Evolutionary conservation across 2,888 invertebrate species (phyloP).

Genomic region (Deilephila porcellus): DNA sequence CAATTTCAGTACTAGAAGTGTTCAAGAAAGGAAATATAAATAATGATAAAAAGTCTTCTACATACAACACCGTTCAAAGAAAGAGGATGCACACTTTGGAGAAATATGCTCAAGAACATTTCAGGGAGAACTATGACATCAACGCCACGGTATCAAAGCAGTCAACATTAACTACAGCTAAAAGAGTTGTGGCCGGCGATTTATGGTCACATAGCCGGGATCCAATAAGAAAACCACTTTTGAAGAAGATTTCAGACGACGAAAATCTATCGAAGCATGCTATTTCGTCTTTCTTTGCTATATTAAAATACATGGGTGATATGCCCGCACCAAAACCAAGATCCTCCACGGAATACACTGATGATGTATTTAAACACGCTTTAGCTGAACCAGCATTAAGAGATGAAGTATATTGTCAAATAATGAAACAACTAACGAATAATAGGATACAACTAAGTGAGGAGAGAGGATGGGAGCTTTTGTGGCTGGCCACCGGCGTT

Average conservation of each 20-base stretch:
- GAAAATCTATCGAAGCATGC: slow-evolving; percentile 90
- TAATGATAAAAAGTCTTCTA: slow-evolving; percentile 72
- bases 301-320: slow-evolving; percentile 94
- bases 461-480: slow-evolving; percentile 96
- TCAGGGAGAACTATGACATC: slow-evolving; percentile 84
- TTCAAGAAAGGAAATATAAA: slow-evolving; percentile 86
- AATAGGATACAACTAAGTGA: slow-evolving; percentile 94
- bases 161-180: slow-evolving; percentile 87
- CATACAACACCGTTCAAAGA: slow-evolving; percentile 85
- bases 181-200: slow-evolving; percentile 87
- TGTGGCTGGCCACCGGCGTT: slow-evolving; percentile 95
- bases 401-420: slow-evolving; percentile 97
- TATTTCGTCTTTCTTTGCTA: slow-evolving; percentile 89
- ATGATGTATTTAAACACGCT: slow-evolving; percentile 93
- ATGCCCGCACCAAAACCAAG: slow-evolving; percentile 92
- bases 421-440: slow-evolving; percentile 96
- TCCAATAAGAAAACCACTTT: slow-evolving; percentile 92
- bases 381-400: slow-evolving; percentile 90
- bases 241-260: slow-evolving; percentile 89
- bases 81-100: slow-evolving; percentile 93
- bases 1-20: slow-evolving; percentile 86
- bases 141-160: slow-evolving; percentile 85
- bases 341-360: slow-evolving; percentile 92
- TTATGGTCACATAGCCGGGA: slow-evolving; percentile 93
- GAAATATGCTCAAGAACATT: slow-evolving; percentile 93